Base-by-base conservation (phyloP, 2,113 vertebrate species). In the Phoxinus phoxinus region DNA sequence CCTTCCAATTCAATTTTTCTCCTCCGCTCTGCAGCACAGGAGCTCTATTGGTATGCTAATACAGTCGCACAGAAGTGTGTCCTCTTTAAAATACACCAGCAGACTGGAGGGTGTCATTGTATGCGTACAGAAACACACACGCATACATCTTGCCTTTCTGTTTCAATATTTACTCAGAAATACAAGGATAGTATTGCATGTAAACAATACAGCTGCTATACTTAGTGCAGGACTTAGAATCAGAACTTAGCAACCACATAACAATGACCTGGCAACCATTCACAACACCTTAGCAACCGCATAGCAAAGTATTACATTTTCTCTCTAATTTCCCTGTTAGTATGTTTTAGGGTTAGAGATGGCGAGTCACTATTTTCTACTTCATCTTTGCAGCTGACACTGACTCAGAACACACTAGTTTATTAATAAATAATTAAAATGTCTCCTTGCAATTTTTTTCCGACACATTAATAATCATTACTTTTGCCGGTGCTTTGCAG, bases 41-140 rank as follows among this genome's bases (percentile, higher is more conserved):
- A 69, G 80, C 44, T 81, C 15, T 69, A 81, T 81, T 81, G 80
- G 80, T 81, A 81, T 81, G 80, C 80, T 69, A 81, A 81, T 81
- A 69, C 27, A 81, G 61, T 51, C 80, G 0, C 44, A 35, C 61
- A 65, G 61, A 81, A 81, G 78, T 81, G 41, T 35, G 59, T 81
- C 44, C 63, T 69, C 80, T 81, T 81, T 69, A 48, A 81, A 81
- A 46, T 51, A 35, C 27, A 51, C 63, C 61, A 65, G 80, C 61
- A 69, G 27, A 46, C 53, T 84, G 83, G 53, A 61, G 25, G 53
- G n/a, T 75, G 83, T 76, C 53, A 61, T 46, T 84, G 71, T 32
- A 74, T n/a, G 65, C 46, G 4, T 35, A 82, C 53, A 83, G 79
- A 83, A 51, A 76, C 74, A 74, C 37, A 84, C 71, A 75, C 72